These are phyloP conservation scores for Pseudocheirus occidentalis DNA, from an alignment of 2,797 vertebrate species.

Conservation along the genomic window DNA sequence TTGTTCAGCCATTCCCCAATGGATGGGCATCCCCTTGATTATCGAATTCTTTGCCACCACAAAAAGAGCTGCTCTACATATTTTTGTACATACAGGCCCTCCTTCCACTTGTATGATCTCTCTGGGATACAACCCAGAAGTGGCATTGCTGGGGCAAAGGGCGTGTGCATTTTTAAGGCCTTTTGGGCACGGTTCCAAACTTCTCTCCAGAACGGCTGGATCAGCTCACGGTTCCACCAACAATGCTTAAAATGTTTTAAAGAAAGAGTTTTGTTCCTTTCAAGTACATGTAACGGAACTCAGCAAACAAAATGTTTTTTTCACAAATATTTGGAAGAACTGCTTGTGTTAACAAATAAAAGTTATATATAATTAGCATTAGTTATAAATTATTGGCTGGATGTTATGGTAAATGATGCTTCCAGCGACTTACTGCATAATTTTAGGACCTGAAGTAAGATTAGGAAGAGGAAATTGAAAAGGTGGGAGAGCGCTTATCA, in stretches of 20 bases:
- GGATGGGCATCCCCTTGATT: too few species aligned
- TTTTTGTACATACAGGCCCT: too few species aligned
- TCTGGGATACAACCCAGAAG: too few species aligned
- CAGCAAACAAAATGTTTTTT: neutral
- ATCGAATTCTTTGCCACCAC: too few species aligned
- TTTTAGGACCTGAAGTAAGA: neutral
- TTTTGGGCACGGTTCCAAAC: too few species aligned
- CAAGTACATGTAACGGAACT: neutral
- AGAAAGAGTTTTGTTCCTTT: neutral
- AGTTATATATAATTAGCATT: neutral
- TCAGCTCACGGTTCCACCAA: too few species aligned
- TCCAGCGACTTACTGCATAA: neutral
- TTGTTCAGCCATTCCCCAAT: too few species aligned
- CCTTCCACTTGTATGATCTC: too few species aligned
- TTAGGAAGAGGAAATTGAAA: neutral
- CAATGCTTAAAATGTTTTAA: neutral
- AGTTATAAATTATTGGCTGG: neutral
- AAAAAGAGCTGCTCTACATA: too few species aligned
- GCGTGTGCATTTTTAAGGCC: too few species aligned
- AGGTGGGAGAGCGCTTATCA: neutral
- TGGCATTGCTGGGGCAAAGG: too few species aligned
- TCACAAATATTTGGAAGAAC: neutral
- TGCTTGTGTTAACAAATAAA: constrained; percentile 26
- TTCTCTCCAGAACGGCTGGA: too few species aligned
- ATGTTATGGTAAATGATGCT: neutral